These are phyloP conservation scores for Caenorhabditis sinica DNA, from an alignment of 2,888 invertebrate species.

Conservation along the genomic window DNA sequence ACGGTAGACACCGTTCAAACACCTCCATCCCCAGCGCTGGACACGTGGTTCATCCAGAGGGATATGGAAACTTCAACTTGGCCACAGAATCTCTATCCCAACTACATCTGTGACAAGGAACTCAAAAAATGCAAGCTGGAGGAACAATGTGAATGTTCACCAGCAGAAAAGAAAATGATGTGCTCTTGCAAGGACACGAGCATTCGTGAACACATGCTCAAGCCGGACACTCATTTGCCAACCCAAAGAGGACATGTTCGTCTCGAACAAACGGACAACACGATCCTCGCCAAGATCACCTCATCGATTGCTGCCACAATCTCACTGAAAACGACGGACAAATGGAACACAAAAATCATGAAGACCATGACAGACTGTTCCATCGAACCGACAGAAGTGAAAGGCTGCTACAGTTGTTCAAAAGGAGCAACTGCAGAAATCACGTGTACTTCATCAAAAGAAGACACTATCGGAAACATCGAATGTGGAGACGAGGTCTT, in stretches of 20 bases:
- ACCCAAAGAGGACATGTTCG: conserved; percentile 28
- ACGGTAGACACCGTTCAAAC: not conserved
- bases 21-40: conserved; percentile 13
- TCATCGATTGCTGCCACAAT: no score
- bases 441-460: no score
- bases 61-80: not conserved
- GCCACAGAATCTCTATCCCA: conserved; percentile 2
- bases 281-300: no score
- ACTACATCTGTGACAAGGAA: not conserved
- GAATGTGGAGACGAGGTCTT: no score
- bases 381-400: no score
- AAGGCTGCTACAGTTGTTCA: no score
- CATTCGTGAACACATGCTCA: not conserved
- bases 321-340: no score
- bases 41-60: conserved; percentile 15
- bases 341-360: no score
- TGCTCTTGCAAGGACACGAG: conserved; percentile 21
- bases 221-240: not conserved
- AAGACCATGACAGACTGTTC: no score
- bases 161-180: conserved; percentile 15
- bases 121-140: not conserved
- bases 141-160: conserved; percentile 10
- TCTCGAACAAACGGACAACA: no score
- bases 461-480: no score
- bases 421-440: no score